These are phyloP conservation scores for Cynaeus angustus DNA, from an alignment of 2,888 invertebrate species.

Conservation along the genomic window DNA sequence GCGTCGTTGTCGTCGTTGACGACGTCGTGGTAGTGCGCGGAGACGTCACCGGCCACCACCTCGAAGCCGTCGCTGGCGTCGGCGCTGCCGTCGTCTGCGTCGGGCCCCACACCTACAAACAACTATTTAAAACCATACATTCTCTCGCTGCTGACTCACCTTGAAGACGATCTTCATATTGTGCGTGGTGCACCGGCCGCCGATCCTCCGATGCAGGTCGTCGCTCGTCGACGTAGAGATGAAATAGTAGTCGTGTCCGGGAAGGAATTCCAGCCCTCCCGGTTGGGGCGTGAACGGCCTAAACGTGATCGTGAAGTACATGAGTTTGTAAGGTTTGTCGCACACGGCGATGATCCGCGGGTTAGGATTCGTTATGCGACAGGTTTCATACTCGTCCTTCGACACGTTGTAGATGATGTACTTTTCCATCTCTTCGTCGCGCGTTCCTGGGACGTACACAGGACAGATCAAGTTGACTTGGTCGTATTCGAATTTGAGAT, in stretches of 20 bases:
- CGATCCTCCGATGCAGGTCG: slow-evolving; percentile 92
- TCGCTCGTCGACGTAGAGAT: slow-evolving; percentile 93
- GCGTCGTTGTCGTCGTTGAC: slow-evolving; percentile 68
- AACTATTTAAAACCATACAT: background rate
- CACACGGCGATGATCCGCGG: slow-evolving; percentile 96
- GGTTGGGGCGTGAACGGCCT: slow-evolving; percentile 97
- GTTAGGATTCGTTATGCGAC: slow-evolving; percentile 95
- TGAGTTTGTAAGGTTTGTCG: slow-evolving; percentile 94
- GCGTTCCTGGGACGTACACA: slow-evolving; percentile 89
- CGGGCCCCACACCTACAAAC: slow-evolving; percentile 57
- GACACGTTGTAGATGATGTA: slow-evolving; percentile 98
- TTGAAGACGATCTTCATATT: slow-evolving; percentile 97
- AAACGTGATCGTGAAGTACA: slow-evolving; percentile 97
- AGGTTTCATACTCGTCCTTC: slow-evolving; percentile 96
- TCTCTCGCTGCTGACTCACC: slow-evolving; percentile 2
- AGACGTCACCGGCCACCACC: slow-evolving; percentile 70
- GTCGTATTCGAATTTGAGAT: slow-evolving; percentile 92
- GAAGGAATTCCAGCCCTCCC: slow-evolving; percentile 94
- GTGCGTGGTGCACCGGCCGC: slow-evolving; percentile 90
- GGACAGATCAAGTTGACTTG: slow-evolving; percentile 97
- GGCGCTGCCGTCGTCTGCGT: slow-evolving; percentile 75
- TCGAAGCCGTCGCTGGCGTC: slow-evolving; percentile 51
- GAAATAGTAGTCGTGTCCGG: slow-evolving; percentile 96
- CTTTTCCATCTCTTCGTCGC: slow-evolving; percentile 92
- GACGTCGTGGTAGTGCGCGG: slow-evolving; percentile 68